phyloP scores from a whole-genome alignment of 2,113 vertebrate genomes.

The Hemiscyllium ocellatum region DNA sequence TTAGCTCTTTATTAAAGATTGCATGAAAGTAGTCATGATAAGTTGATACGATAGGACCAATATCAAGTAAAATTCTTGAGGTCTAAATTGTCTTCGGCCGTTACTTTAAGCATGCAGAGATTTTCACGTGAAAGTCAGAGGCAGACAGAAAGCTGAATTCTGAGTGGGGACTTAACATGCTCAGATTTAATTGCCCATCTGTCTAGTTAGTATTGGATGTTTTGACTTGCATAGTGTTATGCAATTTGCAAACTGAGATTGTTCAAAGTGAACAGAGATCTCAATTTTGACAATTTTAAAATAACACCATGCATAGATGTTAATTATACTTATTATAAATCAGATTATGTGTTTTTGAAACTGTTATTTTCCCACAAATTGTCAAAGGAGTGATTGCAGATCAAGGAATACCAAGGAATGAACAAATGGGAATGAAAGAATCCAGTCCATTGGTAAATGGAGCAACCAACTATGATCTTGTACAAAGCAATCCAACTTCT shows the following conservation, averaged over 20 bases:
- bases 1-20: no score
- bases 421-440: background rate
- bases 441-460: background rate
- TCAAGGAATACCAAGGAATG: background rate
- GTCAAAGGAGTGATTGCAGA: background rate
- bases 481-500: background rate
- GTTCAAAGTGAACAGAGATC: background rate
- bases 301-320: background rate
- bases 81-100: background rate
- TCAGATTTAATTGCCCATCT: background rate
- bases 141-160: background rate
- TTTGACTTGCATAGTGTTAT: background rate
- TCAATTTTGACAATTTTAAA: background rate
- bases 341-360: background rate
- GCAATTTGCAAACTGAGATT: background rate
- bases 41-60: background rate
- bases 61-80: background rate
- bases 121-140: background rate
- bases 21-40: background rate
- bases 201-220: background rate
- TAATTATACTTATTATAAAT: background rate
- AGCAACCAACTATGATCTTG: background rate
- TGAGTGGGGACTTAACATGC: background rate
- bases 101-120: background rate
- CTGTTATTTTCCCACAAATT: background rate